Base-by-base conservation (phyloP, 2,797 vertebrate genomes). In the Sebastes hopkinsi region DNA sequence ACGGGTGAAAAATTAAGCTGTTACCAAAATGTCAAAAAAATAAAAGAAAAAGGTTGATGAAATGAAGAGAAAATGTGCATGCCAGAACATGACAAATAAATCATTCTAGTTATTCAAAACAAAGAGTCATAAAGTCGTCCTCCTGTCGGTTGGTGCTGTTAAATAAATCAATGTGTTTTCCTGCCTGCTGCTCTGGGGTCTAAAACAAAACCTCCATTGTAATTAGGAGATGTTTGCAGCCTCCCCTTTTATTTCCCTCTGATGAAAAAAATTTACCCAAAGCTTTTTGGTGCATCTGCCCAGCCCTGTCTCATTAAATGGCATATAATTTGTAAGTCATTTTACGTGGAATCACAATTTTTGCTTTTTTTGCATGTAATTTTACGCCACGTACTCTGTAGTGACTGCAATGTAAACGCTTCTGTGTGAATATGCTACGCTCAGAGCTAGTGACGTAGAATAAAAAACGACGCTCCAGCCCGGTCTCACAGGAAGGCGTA, bases 121-220 rank as follows among this genome's bases (percentile, higher is more conserved):
- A 77, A 58, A 32, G 34, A 67, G 27, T 62, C 34, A 23, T 46
- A 22, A 78, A 70, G 62, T 69, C 64, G 29, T 32, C 25, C 56
- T n/a, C 54, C 38, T 20, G 64, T 64, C 8, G 3, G 23, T 29
- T 36, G 67, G 38, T 8, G 54, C 30, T 70, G 79, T 80, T 81
- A 55, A 88, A 86, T 88, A 84, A 78, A 76, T 80, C 77, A 86
- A 20, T 30, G 25, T 56, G 56, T 77, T 85, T 76, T 76, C 54
- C 52, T 32, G 56, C 46, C 8, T 27, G 36, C n/a, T 27, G 66
- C 81, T 70, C 50, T 22, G 12, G 66, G 29, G 55, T 42, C 52
- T 23, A 46, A 70, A 50, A 82, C 62, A 74, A 62, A 80, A 25
- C 9, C 58, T 16, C 79, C 38, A 8, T 16, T 62, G 81, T 85